Evolutionary conservation across 2,113 vertebrate genomes (phyloP).

Genomic region (Callopanchax toddi): DNA sequence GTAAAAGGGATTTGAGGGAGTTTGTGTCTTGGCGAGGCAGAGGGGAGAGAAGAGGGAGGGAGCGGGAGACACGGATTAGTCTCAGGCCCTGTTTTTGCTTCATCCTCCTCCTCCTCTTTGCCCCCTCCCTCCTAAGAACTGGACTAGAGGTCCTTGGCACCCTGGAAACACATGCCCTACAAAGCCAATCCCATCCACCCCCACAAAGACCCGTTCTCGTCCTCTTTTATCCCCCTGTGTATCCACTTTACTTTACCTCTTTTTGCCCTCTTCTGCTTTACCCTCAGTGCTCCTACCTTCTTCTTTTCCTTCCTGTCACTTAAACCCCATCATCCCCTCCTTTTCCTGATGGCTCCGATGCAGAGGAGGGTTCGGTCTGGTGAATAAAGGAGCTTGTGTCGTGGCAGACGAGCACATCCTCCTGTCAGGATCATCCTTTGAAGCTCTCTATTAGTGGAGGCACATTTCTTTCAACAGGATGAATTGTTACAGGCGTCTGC

Average conservation of each 20-base stretch:
- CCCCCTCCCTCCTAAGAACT: slow-evolving; percentile 35
- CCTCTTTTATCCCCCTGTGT: slow-evolving; percentile 14
- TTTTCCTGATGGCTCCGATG: slow-evolving; percentile 13
- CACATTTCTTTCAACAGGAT: slow-evolving; percentile 11
- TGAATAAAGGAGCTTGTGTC: slow-evolving; percentile 21
- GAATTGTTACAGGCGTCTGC: slow-evolving; percentile 15
- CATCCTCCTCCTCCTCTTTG: slow-evolving; percentile 24
- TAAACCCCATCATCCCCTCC: background rate
- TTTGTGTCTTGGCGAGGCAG: slow-evolving; percentile 54
- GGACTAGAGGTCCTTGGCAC: slow-evolving; percentile 46
- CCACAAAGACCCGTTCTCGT: slow-evolving; percentile 48
- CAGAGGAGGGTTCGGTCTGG: slow-evolving; percentile 44
- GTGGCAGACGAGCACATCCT: slow-evolving; percentile 34
- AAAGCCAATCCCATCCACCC: slow-evolving; percentile 57
- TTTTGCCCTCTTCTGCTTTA: slow-evolving; percentile 13
- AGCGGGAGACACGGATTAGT: slow-evolving; percentile 53
- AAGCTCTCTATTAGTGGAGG: slow-evolving; percentile 28
- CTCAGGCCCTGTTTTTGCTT: slow-evolving; percentile 43
- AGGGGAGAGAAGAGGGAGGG: slow-evolving; percentile 22
- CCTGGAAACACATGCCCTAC: slow-evolving; percentile 62
- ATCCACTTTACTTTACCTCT: background rate
- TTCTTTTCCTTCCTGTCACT: slow-evolving; percentile 20
- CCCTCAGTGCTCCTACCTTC: slow-evolving; percentile 3
- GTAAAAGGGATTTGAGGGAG: slow-evolving; percentile 70
- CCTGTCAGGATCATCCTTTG: slow-evolving; percentile 34